These are phyloP conservation scores for Sipha maydis DNA, from an alignment of 2,888 invertebrate species.

Conservation along the genomic window DNA sequence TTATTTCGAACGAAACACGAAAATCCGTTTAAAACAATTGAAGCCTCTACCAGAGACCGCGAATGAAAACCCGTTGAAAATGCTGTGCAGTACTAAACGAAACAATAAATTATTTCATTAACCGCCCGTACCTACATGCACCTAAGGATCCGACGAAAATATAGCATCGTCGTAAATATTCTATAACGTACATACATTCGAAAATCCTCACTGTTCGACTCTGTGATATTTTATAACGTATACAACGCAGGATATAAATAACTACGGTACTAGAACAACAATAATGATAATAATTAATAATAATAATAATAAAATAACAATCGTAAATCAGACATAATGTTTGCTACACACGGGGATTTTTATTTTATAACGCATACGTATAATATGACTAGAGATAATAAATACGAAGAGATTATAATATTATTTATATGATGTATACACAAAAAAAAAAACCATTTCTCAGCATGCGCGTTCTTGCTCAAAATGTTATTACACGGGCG, in stretches of 20 bases:
- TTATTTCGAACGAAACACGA: too few relatives aligned
- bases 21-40: too few relatives aligned
- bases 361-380: neutral
- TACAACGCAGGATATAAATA: neutral
- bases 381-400: constrained; percentile 14
- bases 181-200: neutral
- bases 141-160: neutral
- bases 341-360: neutral
- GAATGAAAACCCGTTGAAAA: too few relatives aligned
- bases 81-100: too few relatives aligned
- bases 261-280: too few relatives aligned
- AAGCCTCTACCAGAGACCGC: too few relatives aligned
- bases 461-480: neutral
- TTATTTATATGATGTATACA: neutral
- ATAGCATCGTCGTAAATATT: neutral
- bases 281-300: neutral
- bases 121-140: too few relatives aligned
- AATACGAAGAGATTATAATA: neutral
- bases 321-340: neutral
- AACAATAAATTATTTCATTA: too few relatives aligned
- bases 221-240: neutral
- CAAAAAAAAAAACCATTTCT: neutral
- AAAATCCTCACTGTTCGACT: neutral
- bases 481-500: too few relatives aligned
- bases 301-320: constrained; percentile 1